phyloP scores from a whole-genome alignment of 2,797 vertebrate genomes.

The Limosa lapponica region DNA sequence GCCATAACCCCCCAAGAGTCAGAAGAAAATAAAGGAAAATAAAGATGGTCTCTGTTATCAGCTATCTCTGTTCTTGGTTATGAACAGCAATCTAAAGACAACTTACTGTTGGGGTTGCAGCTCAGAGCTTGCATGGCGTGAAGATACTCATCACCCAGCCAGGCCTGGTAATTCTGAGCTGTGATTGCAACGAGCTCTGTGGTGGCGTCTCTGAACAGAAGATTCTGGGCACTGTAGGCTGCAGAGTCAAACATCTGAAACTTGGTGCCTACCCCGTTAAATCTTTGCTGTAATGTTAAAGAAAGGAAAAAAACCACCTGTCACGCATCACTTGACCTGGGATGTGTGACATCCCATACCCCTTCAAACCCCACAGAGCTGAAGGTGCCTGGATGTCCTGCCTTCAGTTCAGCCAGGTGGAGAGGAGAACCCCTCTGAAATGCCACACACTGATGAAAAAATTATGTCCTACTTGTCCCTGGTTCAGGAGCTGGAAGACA shows the following conservation, averaged over 20 bases:
- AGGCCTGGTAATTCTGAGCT: slow-evolving; percentile 81
- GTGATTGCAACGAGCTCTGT: slow-evolving; percentile 78
- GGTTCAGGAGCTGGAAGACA: slow-evolving; percentile 83
- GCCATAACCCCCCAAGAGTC: background rate
- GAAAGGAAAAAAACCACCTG: background rate
- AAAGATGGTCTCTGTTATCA: background rate
- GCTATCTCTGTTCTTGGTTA: background rate
- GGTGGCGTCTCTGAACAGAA: slow-evolving; percentile 89
- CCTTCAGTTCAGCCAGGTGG: background rate
- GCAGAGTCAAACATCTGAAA: slow-evolving; percentile 89
- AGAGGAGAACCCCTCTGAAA: background rate
- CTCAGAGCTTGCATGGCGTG: slow-evolving; percentile 83
- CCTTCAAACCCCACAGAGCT: background rate
- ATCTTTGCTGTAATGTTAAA: slow-evolving; percentile 75
- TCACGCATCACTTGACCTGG: background rate
- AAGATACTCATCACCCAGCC: slow-evolving; percentile 87
- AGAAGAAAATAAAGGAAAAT: background rate
- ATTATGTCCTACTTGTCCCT: slow-evolving; percentile 82
- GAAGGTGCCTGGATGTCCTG: background rate
- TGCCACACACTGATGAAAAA: background rate
- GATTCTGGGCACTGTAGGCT: slow-evolving; percentile 73
- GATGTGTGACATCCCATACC: background rate
- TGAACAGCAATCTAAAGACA: background rate
- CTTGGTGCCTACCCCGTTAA: slow-evolving; percentile 47
- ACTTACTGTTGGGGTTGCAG: slow-evolving; percentile 84